Evolutionary conservation across 1,140 invertebrate species (phyloP), one percentile per base, ranked within the genome.

Genomic region (Chrysopa pallens): DNA sequence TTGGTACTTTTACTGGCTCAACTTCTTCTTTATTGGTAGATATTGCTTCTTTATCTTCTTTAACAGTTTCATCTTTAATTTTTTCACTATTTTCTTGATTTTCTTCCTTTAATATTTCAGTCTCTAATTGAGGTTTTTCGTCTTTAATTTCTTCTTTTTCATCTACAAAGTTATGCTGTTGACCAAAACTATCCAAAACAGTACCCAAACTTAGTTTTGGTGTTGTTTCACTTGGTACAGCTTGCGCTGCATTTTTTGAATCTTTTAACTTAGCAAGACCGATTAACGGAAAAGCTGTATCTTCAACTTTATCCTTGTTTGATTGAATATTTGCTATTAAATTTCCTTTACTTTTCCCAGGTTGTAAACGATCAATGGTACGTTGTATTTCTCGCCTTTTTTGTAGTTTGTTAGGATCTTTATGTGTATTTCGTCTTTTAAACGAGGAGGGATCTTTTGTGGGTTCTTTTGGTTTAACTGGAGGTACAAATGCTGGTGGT

Each of bases 301-400:
- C 70, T 47, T 71, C 70, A 13, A 55, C 46, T 49, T 69, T 68
- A 44, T 63, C 55, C 47, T 68, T 63, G 45, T 64, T 69, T 11
- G 8, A 11, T 42, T 63, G 61, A 31, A 69, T 53, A 55, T 67
- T 72, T 8, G 64, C 62, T 12, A 85, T 62, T n/a, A 86, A 63
- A 64, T 85, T 87, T 2, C 83, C 81, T 63, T 86, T 86, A 48
- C 80, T 78, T 63, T 87, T 84, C 5, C 82, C 84, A 7, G 82
- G 83, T 51, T 87, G 83, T 15, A 87, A 58, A 36, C 84, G 64
- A 45, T 86, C 82, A 43, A 85, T 87, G 2, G 81, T 86, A 46
- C 82, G 66, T 57, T 85, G 80, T 40, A 84, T 68, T 61, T 85
- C 82, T 50, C 77, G 69, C 55, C 76, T 71, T 56, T 74, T 71